Base-by-base conservation (phyloP, 1,140 invertebrate genomes). In the Drosophila pseudoananassae region DNA sequence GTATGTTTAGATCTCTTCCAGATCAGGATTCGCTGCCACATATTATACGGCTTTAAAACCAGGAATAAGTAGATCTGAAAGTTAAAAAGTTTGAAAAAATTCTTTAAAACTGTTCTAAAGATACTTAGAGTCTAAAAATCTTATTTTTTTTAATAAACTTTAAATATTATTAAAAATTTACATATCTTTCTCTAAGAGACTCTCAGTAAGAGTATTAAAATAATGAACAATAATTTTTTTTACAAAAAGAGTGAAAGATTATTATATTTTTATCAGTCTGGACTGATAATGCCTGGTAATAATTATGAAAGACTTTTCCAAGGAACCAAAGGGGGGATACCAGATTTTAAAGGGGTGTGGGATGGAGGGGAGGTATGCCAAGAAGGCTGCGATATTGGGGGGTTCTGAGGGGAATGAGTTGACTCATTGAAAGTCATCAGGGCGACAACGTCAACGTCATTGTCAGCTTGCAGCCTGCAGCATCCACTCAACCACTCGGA, bases 361-460 rank as follows among this genome's bases (percentile, higher is more conserved):
- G 12, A 10, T 36, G 46, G 45, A 4, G 15, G 14, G 12, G 45
- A 50, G 23, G 4, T n/a, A n/a, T n/a, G n/a, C n/a, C n/a, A n/a
- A n/a, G n/a, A n/a, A n/a, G n/a, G 20, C 20, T 20, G 20, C 20
- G 3, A 20, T 20, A 20, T 20, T 20, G 20, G 20, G 25, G 25
- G 6, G 25, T 6, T 27, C 5, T 5, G 27, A 15, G 20, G 12
- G 27, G 23, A 10, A 27, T n/a, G 45, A 52, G 76, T 83, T 83
- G 80, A 83, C 47, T 83, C 79, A 83, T 72, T 73, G 65, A 84
- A 76, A 72, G 76, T 60, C 80, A 76, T 76, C 80, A 84, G 43
- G 47, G 76, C 66, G 76, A 78, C 76, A 78, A 73, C 76, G 76
- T 78, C 76, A 78, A 76, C 73, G 56, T 78, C 76, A 78, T 78